phyloP scores from a whole-genome alignment of 37 sponge, comb jelly and placozoan species.

The Tethya wilhelma region DNA sequence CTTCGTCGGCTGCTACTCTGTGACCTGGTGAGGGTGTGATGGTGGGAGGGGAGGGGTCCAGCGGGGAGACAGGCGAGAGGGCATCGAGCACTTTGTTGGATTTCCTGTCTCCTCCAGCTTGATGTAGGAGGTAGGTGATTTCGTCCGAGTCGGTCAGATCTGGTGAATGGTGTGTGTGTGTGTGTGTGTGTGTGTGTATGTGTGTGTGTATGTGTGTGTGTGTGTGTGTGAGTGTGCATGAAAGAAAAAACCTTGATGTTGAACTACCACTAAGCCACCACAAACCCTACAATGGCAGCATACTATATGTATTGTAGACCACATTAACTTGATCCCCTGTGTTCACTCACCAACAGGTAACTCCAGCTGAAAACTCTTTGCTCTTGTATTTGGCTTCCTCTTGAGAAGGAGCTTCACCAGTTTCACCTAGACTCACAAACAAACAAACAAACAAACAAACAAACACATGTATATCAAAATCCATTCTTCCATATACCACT shows the following conservation, averaged over 20 bases:
- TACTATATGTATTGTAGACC: too few species aligned
- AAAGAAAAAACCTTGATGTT: too few species aligned
- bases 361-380: conserved; percentile 17
- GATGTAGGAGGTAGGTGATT: not conserved
- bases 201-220: too few species aligned
- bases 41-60: not conserved
- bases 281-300: too few species aligned
- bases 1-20: not conserved
- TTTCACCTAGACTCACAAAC: conserved; percentile 20
- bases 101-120: conserved; percentile 1
- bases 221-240: too few species aligned
- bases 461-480: too few species aligned
- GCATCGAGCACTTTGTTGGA: not conserved
- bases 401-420: conserved; percentile 65
- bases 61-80: conserved; percentile 19
- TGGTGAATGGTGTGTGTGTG: too few species aligned
- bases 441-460: too few species aligned
- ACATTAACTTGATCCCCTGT: too few species aligned
- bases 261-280: too few species aligned
- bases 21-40: not conserved
- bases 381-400: conserved; percentile 51
- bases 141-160: conserved; percentile 40
- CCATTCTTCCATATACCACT: too few species aligned
- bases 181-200: too few species aligned
- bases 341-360: conserved; percentile 26